phyloP scores from a whole-genome alignment of 2,797 vertebrate genomes.

The Spheniscus humboldti region DNA sequence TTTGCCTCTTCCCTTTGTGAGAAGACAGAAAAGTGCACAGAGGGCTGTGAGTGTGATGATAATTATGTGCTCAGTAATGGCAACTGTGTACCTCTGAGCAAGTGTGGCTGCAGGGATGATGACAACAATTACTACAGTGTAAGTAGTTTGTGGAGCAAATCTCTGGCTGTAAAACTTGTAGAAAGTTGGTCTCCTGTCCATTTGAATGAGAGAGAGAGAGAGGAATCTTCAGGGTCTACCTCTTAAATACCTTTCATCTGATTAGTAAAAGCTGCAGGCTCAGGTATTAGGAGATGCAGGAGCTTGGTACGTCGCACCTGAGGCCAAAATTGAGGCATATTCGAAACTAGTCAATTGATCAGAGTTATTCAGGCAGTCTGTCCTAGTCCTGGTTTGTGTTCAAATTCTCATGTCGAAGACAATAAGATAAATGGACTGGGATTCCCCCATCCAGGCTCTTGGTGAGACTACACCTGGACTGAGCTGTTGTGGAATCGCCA shows the following conservation, averaged over 20 bases:
- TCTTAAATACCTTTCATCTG: background rate
- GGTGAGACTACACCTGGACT: background rate
- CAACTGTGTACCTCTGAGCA: conserved; percentile 76
- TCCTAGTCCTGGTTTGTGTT: background rate
- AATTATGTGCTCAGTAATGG: conserved; percentile 74
- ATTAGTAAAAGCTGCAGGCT: background rate
- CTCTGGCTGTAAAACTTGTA: background rate
- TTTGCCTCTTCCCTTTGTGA: conserved; percentile 74
- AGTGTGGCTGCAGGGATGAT: conserved; percentile 80
- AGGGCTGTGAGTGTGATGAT: conserved; percentile 80
- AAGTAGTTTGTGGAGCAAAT: conserved; percentile 41
- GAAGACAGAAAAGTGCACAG: conserved; percentile 62
- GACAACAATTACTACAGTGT: conserved; percentile 75
- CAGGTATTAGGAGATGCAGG: background rate
- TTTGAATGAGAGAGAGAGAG: background rate
- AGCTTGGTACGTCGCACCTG: background rate
- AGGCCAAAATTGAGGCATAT: background rate
- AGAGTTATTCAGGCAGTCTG: background rate
- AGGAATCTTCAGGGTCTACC: background rate
- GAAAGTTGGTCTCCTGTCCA: background rate
- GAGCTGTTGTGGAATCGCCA: background rate
- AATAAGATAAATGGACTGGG: background rate
- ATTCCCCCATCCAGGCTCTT: background rate
- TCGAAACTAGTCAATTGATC: background rate
- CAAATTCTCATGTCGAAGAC: background rate